Evolutionary conservation across 2,797 vertebrate genomes (phyloP).

Genomic region (Crax fasciolata): DNA sequence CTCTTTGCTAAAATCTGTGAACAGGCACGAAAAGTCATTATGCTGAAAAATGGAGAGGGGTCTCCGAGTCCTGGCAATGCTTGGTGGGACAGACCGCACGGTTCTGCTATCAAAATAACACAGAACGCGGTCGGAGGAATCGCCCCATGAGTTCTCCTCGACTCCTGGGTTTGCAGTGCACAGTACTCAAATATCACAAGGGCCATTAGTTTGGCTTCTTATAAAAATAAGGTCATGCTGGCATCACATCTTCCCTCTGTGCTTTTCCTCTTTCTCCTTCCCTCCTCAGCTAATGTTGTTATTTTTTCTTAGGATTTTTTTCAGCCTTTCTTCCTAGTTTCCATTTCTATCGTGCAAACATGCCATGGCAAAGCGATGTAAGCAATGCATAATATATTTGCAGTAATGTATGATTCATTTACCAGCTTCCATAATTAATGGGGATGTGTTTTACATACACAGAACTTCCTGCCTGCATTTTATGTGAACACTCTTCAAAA

Average conservation of each 20-base stretch:
- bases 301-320: background rate
- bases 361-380: slow-evolving; percentile 49
- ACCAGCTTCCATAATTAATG: slow-evolving; percentile 74
- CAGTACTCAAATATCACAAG: background rate
- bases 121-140: background rate
- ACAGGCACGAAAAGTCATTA: background rate
- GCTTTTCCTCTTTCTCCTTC: slow-evolving; percentile 21
- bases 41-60: background rate
- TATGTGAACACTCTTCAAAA: slow-evolving; percentile 56
- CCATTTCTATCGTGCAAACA: slow-evolving; percentile 58
- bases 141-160: background rate
- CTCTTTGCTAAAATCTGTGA: background rate
- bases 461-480: slow-evolving; percentile 43
- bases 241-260: background rate
- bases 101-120: background rate
- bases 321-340: slow-evolving; percentile 38
- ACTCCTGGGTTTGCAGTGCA: background rate
- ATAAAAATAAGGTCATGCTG: slow-evolving; percentile 2
- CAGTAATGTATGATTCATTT: slow-evolving; percentile 77
- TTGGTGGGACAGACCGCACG: background rate
- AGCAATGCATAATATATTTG: slow-evolving; percentile 75
- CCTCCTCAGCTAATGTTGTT: background rate
- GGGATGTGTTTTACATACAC: slow-evolving; percentile 67
- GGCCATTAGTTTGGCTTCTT: background rate
- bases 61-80: background rate